phyloP scores from a whole-genome alignment of 2,888 invertebrate species.

The Nysson spinosus region DNA sequence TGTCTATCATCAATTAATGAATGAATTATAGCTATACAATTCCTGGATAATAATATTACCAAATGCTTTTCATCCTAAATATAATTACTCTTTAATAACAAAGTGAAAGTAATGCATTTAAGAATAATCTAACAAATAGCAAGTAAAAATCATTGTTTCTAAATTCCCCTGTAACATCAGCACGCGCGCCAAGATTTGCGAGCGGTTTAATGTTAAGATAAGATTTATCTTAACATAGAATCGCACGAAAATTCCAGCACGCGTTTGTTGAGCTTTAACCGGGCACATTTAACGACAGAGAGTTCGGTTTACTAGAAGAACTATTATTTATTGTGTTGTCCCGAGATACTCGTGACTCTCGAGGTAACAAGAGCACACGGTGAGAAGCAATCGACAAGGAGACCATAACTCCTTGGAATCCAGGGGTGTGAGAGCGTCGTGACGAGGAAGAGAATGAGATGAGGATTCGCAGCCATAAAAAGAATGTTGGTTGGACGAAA shows the following conservation, averaged over 20 bases:
- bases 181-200: too few relatives aligned
- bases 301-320: conserved; percentile 1
- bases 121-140: too few relatives aligned
- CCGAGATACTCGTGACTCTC: conserved; percentile 16
- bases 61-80: too few relatives aligned
- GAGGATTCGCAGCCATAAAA: background rate
- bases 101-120: too few relatives aligned
- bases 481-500: conserved; percentile 11
- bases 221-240: conserved; percentile 31
- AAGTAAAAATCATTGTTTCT: too few relatives aligned
- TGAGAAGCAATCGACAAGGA: conserved; percentile 13
- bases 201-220: too few relatives aligned
- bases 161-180: too few relatives aligned
- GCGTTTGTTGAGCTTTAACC: conserved; percentile 8
- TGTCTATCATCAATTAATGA: conserved; percentile 10
- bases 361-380: background rate
- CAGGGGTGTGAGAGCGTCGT: conserved; percentile 36
- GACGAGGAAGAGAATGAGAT: conserved; percentile 49
- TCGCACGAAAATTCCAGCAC: conserved; percentile 18
- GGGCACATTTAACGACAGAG: background rate
- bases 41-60: too few relatives aligned
- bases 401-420: conserved; percentile 29
- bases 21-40: conserved; percentile 1
- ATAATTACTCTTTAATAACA: too few relatives aligned
- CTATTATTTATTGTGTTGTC: conserved; percentile 26